Conservation (phyloP, 2,797 vertebrate genomes). For the Molossus molossus region DNA sequence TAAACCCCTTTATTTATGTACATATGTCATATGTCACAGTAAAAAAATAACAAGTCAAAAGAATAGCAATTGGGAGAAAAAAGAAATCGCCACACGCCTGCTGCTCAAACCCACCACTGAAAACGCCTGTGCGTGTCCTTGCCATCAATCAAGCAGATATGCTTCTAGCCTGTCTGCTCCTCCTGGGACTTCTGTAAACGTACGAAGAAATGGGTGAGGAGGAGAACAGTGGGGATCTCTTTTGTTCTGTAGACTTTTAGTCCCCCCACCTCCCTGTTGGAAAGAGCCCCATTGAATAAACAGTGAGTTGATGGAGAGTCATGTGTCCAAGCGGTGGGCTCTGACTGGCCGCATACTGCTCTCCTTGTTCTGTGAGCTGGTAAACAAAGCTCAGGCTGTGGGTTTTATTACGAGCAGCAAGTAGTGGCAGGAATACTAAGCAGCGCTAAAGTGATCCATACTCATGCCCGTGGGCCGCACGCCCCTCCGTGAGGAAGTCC, state of each 20-base stretch:
- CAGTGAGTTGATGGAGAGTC: conserved; percentile 43
- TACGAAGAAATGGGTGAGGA: background rate
- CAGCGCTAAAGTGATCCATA: background rate
- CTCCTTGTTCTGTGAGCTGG: conserved; percentile 22
- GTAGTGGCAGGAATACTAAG: conserved; percentile 20
- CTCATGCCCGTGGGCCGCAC: background rate
- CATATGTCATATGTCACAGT: background rate
- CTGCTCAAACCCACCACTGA: background rate
- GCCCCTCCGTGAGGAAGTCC: background rate
- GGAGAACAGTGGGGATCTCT: background rate
- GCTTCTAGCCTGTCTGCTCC: background rate
- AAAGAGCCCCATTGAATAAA: conserved; percentile 60
- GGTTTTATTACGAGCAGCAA: conserved; percentile 59
- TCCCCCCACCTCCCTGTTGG: background rate
- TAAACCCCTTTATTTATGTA: background rate
- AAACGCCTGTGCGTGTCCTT: background rate
- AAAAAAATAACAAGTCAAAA: background rate
- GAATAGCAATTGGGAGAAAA: background rate
- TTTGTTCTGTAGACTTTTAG: conserved; percentile 43
- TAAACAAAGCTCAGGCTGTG: background rate
- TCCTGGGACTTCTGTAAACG: background rate
- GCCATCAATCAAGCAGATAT: background rate
- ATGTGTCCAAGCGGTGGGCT: conserved; percentile 18
- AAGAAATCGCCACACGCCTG: background rate
- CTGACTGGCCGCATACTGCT: background rate